Conservation (phyloP, 1,140 invertebrate genomes). For the Carcinoscorpius rotundicauda region DNA sequence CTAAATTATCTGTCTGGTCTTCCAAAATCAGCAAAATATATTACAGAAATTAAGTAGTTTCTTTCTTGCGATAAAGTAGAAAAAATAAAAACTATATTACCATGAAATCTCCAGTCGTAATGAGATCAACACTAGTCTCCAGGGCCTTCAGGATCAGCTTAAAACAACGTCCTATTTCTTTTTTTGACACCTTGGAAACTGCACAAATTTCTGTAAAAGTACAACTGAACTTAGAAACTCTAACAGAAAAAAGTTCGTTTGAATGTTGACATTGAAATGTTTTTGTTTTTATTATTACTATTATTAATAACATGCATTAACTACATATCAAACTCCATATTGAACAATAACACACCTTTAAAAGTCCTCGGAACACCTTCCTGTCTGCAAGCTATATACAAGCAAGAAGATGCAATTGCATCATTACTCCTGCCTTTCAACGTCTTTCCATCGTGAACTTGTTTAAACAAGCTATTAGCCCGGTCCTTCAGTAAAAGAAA, state of each 20-base stretch:
- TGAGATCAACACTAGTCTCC: constrained; percentile 88
- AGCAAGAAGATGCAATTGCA: constrained; percentile 94
- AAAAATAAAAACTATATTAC: constrained; percentile 36
- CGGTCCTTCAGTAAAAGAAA: constrained; percentile 44
- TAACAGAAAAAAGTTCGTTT: neutral
- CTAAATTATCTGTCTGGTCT: no score
- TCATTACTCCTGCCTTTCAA: constrained; percentile 90
- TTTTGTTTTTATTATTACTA: neutral
- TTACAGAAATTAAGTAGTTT: neutral
- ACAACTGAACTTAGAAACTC: no score
- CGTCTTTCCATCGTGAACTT: constrained; percentile 95
- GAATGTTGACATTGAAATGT: neutral
- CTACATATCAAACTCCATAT: constrained; percentile 2
- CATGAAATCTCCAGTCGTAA: constrained; percentile 98
- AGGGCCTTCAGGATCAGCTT: constrained; percentile 87
- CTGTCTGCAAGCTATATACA: constrained; percentile 98
- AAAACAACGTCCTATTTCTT: constrained; percentile 96
- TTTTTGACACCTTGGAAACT: constrained; percentile 63
- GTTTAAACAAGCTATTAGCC: constrained; percentile 93
- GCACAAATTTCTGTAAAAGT: constrained; percentile 24
- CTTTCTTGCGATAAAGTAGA: neutral
- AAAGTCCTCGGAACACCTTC: constrained; percentile 98
- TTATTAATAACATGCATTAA: neutral
- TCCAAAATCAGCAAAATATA: no score
- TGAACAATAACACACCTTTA: constrained; percentile 47